Evolutionary conservation across 2,888 invertebrate genomes (phyloP), one percentile per base, ranked within the genome.

Genomic region (Schizaphis graminum): DNA sequence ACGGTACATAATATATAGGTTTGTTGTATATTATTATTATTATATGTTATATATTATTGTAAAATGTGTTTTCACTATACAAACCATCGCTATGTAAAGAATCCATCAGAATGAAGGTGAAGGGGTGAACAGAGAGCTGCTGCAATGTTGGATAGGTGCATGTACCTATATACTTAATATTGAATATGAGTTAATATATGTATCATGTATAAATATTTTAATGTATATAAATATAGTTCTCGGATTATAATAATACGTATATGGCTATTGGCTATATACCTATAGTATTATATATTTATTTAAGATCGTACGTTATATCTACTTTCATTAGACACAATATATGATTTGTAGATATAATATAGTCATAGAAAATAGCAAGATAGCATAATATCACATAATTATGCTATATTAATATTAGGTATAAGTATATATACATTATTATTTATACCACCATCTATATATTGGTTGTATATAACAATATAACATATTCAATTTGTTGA

Each of bases 21-120:
- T 86, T 86, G 86, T 86, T 77, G 77, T 35, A 35, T 77, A 77
- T 77, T 77, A 77, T 57, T 57, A 77, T 35, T 16, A 77, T 77
- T 16, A n/a, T 67, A 77, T 35, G 77, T 77, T 77, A 35, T 77
- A 35, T 77, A 77, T 77, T 77, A 77, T 77, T 77, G 77, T 77
- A 77, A 77, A 21, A 77, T 21, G 21, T 35, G 77, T 77, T 21
- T 16, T 16, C 77, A n/a, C 4, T 35, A 77, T 77, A 67, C 16
- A 77, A 67, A 16, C 16, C n/a, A 67, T n/a, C 35, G 67, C n/a
- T 16, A n/a, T 35, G 67, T 67, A 35, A 67, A 35, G n/a, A 67
- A n/a, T 77, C 35, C 77, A 35, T 77, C 77, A 2, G n/a, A 77
- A 77, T 35, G 16, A 77, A 7, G 16, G 77, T 77, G 77, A 77